Percentiles rank a stretch among this genome's conserved stretches.
phyloP scores from a whole-genome alignment of 1,140 invertebrate species.

The Trichomalopsis sarcophagae region DNA sequence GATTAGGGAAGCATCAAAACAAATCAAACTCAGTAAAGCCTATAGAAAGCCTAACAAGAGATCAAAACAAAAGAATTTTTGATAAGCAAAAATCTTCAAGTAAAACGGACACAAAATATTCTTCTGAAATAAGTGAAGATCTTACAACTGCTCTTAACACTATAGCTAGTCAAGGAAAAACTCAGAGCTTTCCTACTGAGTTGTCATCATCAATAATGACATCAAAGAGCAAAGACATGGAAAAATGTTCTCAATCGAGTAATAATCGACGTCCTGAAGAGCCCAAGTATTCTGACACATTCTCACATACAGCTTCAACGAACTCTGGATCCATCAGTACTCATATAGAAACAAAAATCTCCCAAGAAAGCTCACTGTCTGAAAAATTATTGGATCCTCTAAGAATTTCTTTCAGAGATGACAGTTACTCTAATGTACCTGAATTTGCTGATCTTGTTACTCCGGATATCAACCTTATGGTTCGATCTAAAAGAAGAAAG shows the following conservation, averaged over 20 bases:
- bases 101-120: conserved; percentile 60
- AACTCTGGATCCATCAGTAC: conserved; percentile 44
- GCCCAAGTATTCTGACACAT: conserved; percentile 42
- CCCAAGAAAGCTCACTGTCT: conserved; percentile 57
- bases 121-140: conserved; percentile 63
- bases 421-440: conserved; percentile 61
- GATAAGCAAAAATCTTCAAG: conserved; percentile 65
- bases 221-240: conserved; percentile 58
- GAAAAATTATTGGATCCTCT: conserved; percentile 66
- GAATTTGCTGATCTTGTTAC: conserved; percentile 69
- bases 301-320: conserved; percentile 33
- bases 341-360: conserved; percentile 60
- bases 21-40: conserved; percentile 59
- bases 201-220: conserved; percentile 47
- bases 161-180: conserved; percentile 56
- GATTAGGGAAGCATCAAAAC: conserved; percentile 57
- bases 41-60: conserved; percentile 54
- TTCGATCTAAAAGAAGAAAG: conserved; percentile 65
- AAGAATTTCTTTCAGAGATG: conserved; percentile 70
- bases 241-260: conserved; percentile 46
- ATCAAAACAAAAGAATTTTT: conserved; percentile 59
- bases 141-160: conserved; percentile 58
- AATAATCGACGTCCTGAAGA: conserved; percentile 53
- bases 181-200: conserved; percentile 52
- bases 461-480: conserved; percentile 69